Evolutionary conservation across 2,888 invertebrate species (phyloP), one percentile per base, ranked within the genome.

Genomic region (Entomobrya multifasciata): DNA sequence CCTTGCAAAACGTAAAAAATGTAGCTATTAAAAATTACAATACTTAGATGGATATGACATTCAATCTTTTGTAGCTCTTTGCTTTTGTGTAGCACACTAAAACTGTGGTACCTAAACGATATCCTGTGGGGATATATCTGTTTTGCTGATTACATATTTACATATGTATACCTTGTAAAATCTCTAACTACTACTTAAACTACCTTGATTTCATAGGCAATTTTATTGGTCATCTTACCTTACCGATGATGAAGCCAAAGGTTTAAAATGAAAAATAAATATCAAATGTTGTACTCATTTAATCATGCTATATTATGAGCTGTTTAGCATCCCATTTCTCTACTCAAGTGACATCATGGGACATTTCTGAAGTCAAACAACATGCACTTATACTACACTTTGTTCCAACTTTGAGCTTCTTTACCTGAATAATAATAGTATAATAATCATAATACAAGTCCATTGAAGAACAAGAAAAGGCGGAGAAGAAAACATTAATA

Each of bases 281-380:
- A 82, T 74, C 60, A 62, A 72, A 65, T 65, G 70, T 70, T 70
- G 82, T 74, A 81, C 72, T 81, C 41, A 74, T 82, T 82, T 74
- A 74, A 84, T 67, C 77, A 84, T 77, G 76, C 77, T 67, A 85
- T n/a, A n/a, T 85, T 85, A 85, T 78, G 78, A 60, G 57, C 70
- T 85, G 52, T 85, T 85, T 78, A 85, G 77, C 78, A 78, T 78
- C 49, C 65, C 47, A 74, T 57, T 62, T 52, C 65, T 62, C 52
- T 36, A 67, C 74, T 79, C 86, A 79, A 65, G 79, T 86, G 86
- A 86, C 86, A 86, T 86, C 86, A 79, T 36, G 79, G 86, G 86
- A 79, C 86, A 86, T 79, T 79, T 74, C 25, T 77, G 84, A 44
- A 57, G 70, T 52, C 70, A 67, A 85, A 70, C 65, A 65, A 62